These are phyloP conservation scores for Galeopterus variegatus DNA, from an alignment of 2,113 vertebrate genomes.

Conservation along the genomic window DNA sequence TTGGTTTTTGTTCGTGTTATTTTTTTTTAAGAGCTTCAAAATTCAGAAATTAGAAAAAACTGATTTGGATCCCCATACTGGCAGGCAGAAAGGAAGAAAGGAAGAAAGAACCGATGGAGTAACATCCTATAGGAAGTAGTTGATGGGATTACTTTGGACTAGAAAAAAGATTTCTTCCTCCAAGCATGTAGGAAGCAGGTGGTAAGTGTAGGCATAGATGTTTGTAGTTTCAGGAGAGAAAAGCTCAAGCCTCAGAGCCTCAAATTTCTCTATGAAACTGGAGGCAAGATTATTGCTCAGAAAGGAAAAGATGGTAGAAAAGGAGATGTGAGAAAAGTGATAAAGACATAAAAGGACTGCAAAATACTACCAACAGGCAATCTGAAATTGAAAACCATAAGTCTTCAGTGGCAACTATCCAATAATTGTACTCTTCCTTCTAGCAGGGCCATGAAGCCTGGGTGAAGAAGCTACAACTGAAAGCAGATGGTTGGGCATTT, in stretches of 20 bases:
- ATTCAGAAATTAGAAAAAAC: not conserved
- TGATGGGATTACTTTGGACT: not conserved
- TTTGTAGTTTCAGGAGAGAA: not conserved
- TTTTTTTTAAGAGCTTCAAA: slow-evolving; percentile 23
- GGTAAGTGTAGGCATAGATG: not conserved
- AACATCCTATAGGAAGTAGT: not conserved
- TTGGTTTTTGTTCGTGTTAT: not conserved
- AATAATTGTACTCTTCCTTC: slow-evolving; percentile 15
- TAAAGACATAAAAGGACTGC: not conserved
- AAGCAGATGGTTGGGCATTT: slow-evolving; percentile 41
- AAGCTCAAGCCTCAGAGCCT: not conserved
- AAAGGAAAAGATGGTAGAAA: not conserved
- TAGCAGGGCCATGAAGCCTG: not conserved
- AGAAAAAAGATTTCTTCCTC: not conserved
- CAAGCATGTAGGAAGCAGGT: not conserved
- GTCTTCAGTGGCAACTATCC: not conserved
- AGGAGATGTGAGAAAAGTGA: slow-evolving; percentile 34
- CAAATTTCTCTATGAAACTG: slow-evolving; percentile 49
- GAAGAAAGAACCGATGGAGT: not conserved
- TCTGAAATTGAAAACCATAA: slow-evolving; percentile 25
- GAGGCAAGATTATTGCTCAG: not conserved
- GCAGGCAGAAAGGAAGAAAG: no score
- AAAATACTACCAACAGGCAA: not conserved
- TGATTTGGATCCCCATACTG: no score
- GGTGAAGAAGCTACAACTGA: not conserved